Conservation (phyloP, 1,140 invertebrate genomes). For the Drosophila leontia region DNA sequence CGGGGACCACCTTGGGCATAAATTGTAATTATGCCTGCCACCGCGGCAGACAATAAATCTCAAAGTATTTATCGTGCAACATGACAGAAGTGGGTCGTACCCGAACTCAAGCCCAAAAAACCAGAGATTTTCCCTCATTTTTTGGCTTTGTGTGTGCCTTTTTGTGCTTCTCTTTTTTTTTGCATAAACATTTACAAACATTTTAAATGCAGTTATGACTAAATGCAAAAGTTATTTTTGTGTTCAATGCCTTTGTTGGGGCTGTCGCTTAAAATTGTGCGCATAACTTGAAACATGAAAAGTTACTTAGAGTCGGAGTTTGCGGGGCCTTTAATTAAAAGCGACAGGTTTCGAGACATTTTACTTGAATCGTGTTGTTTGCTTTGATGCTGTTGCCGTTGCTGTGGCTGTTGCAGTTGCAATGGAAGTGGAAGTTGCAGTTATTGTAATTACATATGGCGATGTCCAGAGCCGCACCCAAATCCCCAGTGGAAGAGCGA, state of each 20-base stretch:
- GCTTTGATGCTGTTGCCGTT: constrained; percentile 59
- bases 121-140: constrained; percentile 26
- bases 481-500: constrained; percentile 35
- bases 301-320: constrained; percentile 76
- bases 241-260: constrained; percentile 47
- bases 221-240: constrained; percentile 76
- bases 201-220: constrained; percentile 82
- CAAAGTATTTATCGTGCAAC: constrained; percentile 78
- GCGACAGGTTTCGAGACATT: constrained; percentile 77
- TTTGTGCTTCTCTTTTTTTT: constrained; percentile 37
- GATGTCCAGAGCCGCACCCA: constrained; percentile 57
- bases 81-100: constrained; percentile 80
- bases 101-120: constrained; percentile 40
- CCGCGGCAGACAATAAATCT: constrained; percentile 78
- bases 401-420: constrained; percentile 15
- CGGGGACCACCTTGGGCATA: constrained; percentile 68
- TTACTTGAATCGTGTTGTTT: constrained; percentile 65
- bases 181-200: constrained; percentile 61
- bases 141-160: constrained; percentile 34
- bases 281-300: constrained; percentile 79
- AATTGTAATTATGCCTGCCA: constrained; percentile 83
- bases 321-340: constrained; percentile 80
- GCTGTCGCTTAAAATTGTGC: constrained; percentile 79
- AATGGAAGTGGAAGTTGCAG: constrained; percentile 58
- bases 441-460: constrained; percentile 80